phyloP scores from a whole-genome alignment of 2,113 vertebrate genomes.

The Steatornis caripensis region DNA sequence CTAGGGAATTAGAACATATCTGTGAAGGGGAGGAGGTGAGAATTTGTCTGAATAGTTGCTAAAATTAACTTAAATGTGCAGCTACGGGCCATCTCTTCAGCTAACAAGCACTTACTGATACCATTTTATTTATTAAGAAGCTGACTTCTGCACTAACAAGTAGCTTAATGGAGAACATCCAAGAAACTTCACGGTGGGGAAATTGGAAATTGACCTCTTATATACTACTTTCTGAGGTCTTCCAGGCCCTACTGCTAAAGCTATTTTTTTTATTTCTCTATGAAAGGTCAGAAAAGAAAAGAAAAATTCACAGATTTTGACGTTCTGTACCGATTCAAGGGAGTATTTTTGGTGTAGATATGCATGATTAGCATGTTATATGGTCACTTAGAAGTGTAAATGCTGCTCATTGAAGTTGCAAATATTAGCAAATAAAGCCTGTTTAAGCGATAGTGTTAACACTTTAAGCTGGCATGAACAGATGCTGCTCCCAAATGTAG shows the following conservation, averaged over 20 bases:
- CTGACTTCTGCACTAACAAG: neutral
- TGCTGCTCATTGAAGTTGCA: neutral
- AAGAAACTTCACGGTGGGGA: neutral
- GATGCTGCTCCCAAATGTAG: neutral
- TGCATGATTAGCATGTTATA: neutral
- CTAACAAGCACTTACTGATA: conserved; percentile 18
- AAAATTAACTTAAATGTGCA: conserved; percentile 48
- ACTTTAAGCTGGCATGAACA: neutral
- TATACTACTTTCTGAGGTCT: neutral
- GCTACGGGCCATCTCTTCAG: conserved; percentile 31
- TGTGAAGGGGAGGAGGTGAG: conserved; percentile 16
- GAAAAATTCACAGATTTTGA: neutral
- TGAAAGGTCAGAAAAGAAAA: neutral
- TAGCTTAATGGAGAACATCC: neutral
- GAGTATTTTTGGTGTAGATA: neutral
- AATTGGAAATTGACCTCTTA: neutral
- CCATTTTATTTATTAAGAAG: conserved; percentile 3
- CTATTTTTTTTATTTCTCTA: neutral
- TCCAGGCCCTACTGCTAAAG: neutral
- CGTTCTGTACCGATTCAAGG: neutral
- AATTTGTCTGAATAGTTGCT: conserved; percentile 44
- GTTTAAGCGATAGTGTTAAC: conserved; percentile 1
- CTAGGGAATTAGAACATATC: conserved; percentile 17
- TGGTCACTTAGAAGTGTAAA: neutral
- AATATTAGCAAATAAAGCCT: conserved; percentile 31